Evolutionary conservation across 1,140 invertebrate species (phyloP).

Genomic region (Drosophila athabasca): DNA sequence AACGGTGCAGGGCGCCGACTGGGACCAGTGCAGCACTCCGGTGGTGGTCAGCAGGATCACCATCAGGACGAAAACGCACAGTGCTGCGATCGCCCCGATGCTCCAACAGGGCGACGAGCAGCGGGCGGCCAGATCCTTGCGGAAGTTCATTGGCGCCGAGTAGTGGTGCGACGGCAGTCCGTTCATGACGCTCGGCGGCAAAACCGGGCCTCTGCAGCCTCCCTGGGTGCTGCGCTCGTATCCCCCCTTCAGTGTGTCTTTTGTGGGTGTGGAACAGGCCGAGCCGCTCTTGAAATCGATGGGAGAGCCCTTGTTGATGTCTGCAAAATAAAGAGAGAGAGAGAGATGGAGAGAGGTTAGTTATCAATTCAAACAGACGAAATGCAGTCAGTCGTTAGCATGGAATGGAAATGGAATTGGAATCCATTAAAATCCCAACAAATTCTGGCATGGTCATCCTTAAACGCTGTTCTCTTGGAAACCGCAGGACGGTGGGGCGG

Average conservation of each 20-base stretch:
- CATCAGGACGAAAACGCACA: slow-evolving; percentile 91
- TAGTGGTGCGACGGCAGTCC: slow-evolving; percentile 82
- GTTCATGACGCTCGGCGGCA: slow-evolving; percentile 89
- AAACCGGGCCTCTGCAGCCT: slow-evolving; percentile 86
- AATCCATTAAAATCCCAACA: slow-evolving; percentile 58
- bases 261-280: slow-evolving; percentile 83
- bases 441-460: slow-evolving; percentile 15
- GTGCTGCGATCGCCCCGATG: slow-evolving; percentile 92
- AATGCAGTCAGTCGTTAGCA: no score
- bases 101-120: slow-evolving; percentile 96
- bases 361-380: slow-evolving; percentile 19
- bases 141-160: slow-evolving; percentile 88
- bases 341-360: slow-evolving; percentile 11
- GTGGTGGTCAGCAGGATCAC: slow-evolving; percentile 94
- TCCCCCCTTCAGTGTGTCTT: slow-evolving; percentile 86
- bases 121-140: slow-evolving; percentile 92
- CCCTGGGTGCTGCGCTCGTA: slow-evolving; percentile 86
- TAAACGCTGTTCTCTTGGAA: slow-evolving; percentile 14
- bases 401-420: slow-evolving; percentile 5
- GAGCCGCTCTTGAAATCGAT: slow-evolving; percentile 91
- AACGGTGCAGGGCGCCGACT: slow-evolving; percentile 91
- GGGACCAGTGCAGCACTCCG: slow-evolving; percentile 92
- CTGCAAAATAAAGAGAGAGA: slow-evolving; percentile 84
- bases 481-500: slow-evolving; percentile 16
- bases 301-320: slow-evolving; percentile 93